These are phyloP conservation scores for Lissocephala sabroskyi DNA, from an alignment of 2,888 invertebrate genomes.

Conservation along the genomic window DNA sequence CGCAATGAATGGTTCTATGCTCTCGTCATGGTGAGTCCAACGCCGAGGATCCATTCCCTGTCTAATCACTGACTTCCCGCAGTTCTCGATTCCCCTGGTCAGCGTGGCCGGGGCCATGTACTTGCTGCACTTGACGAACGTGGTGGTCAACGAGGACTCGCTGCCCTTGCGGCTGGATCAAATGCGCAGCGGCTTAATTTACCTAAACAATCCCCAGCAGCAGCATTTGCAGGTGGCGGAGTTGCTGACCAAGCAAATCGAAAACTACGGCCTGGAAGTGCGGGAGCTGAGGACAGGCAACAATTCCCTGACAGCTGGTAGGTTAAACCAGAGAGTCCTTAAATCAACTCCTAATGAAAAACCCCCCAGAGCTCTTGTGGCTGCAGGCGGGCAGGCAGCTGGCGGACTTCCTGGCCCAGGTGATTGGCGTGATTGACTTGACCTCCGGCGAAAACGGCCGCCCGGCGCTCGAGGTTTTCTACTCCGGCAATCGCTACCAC, in stretches of 20 bases:
- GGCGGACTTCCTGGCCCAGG: conserved; percentile 65
- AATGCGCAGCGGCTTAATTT: conserved; percentile 50
- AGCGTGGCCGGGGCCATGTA: conserved; percentile 48
- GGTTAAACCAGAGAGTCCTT: no score
- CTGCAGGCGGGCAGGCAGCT: conserved; percentile 57
- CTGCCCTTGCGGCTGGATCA: conserved; percentile 52
- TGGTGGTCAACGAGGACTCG: conserved; percentile 42
- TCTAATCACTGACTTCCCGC: background rate
- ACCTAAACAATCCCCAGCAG: conserved; percentile 40
- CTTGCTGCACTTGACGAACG: conserved; percentile 55
- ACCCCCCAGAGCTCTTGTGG: conserved; percentile 50
- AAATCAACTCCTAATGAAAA: no score
- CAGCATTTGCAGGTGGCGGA: conserved; percentile 32
- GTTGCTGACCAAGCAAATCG: conserved; percentile 46
- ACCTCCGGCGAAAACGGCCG: conserved; percentile 24
- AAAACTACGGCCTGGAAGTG: conserved; percentile 37
- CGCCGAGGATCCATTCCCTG: no score
- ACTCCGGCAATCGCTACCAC: conserved; percentile 74
- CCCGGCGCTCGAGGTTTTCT: conserved; percentile 65
- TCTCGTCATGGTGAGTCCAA: conserved; percentile 52
- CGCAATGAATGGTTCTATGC: conserved; percentile 58
- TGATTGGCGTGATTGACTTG: conserved; percentile 62
- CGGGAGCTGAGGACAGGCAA: no score
- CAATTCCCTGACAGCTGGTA: no score
- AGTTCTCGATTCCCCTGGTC: conserved; percentile 58